Evolutionary conservation across 2,113 vertebrate species (phyloP), one percentile per base, ranked within the genome.

Genomic region (Arothron firmamentum): DNA sequence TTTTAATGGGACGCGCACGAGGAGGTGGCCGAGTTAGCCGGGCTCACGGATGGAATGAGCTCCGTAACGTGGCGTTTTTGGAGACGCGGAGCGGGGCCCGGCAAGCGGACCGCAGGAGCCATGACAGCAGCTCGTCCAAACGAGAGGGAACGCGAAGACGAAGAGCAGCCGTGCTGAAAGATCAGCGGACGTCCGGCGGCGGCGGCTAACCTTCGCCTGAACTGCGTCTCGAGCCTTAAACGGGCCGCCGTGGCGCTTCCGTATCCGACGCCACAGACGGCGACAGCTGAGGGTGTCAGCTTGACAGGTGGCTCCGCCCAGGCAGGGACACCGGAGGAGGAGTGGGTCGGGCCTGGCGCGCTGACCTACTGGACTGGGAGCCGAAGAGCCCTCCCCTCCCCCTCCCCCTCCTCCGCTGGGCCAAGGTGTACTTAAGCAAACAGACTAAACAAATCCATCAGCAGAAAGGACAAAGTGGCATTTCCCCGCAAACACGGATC

Each of bases 21-120:
- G 56, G 54, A 78, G 45, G 67, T 45, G 54, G 55, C 59, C 57
- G 72, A 75, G 81, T 82, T 74, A 67, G 62, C 56, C 74, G 23
- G 53, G 67, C 75, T 66, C 74, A 28, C 65, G 9, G 74, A 70
- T 72, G 80, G 82, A 85, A 88, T 88, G 85, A 87, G 81, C 67
- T 85, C 74, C 77, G 79, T 81, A 82, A 85, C 82, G 75, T 72
- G 82, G 67, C 70, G 65, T 67, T 83, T 87, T 75, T 69, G 60
- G 80, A 77, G 77, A 78, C 83, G 74, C 67, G 53, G 77, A 66
- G 65, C 70, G 66, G 67, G 63, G 65, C 45, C 48, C 25, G 13
- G 73, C 62, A 72, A 75, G 75, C 64, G 67, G 59, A 74, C 65
- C 71, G 75, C 75, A 70, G 56, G 72, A 77, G 72, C 78, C 68